Conservation (phyloP, 2,797 vertebrate genomes). For the Cuniculus paca region DNA sequence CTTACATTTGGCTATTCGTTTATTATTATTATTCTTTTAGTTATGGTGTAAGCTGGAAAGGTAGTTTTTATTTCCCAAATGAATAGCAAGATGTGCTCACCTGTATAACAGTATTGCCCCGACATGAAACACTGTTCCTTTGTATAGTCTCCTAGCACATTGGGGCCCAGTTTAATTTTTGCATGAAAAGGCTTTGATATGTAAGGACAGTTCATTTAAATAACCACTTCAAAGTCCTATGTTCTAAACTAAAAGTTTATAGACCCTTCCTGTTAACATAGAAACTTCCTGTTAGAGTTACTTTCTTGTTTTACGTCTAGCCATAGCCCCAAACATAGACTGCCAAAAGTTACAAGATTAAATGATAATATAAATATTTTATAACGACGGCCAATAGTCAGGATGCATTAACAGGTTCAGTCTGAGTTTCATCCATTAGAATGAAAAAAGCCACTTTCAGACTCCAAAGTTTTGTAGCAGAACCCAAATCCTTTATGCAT, state of each 20-base stretch:
- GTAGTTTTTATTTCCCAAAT: neutral
- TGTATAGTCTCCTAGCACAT: neutral
- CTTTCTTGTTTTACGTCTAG: neutral
- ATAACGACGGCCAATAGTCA: neutral
- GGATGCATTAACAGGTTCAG: neutral
- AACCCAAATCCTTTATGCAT: neutral
- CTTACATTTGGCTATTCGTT: neutral
- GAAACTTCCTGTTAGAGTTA: neutral
- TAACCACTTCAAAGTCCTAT: neutral
- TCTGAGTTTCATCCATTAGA: neutral
- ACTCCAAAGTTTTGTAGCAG: neutral
- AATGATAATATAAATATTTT: neutral
- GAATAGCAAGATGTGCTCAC: neutral
- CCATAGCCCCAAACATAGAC: neutral
- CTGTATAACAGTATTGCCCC: neutral
- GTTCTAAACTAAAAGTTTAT: neutral
- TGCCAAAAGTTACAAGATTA: conserved; percentile 34
- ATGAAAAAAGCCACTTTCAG: neutral
- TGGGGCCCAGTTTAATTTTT: neutral
- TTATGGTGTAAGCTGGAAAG: neutral
- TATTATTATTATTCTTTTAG: neutral
- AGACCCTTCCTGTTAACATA: too few relatives aligned
- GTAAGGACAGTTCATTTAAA: neutral
- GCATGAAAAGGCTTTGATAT: neutral
- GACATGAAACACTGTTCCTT: neutral